phyloP scores from a whole-genome alignment of 1,140 invertebrate species.

The Limonius californicus region DNA sequence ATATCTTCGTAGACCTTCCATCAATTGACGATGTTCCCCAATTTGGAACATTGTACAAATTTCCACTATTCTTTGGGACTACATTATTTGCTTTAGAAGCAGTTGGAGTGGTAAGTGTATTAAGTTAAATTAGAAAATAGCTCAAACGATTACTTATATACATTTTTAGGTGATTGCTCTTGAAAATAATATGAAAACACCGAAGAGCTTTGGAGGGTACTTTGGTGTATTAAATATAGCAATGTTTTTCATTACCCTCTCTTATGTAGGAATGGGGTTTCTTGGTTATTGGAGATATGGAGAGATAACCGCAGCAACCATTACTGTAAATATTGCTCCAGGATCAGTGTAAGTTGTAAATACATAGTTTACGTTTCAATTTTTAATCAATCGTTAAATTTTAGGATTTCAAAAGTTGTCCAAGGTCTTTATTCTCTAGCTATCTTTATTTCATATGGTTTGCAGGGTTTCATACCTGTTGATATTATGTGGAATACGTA shows the following conservation, averaged over 20 bases:
- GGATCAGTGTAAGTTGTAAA: slow-evolving; percentile 53
- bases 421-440: slow-evolving; percentile 81
- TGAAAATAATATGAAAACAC: slow-evolving; percentile 82
- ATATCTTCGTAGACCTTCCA: slow-evolving; percentile 63
- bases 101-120: slow-evolving; percentile 71
- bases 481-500: slow-evolving; percentile 83
- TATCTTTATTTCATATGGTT: slow-evolving; percentile 85
- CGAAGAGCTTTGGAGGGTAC: slow-evolving; percentile 64
- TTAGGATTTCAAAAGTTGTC: slow-evolving; percentile 73
- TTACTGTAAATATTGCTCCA: slow-evolving; percentile 69
- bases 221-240: slow-evolving; percentile 76
- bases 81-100: slow-evolving; percentile 84
- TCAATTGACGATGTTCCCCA: slow-evolving; percentile 50
- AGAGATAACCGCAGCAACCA: slow-evolving; percentile 57
- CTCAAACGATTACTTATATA: no score
- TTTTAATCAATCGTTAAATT: neutral
- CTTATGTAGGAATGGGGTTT: slow-evolving; percentile 76
- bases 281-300: slow-evolving; percentile 81
- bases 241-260: slow-evolving; percentile 67
- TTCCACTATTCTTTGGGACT: slow-evolving; percentile 78
- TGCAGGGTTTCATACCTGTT: slow-evolving; percentile 94
- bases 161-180: slow-evolving; percentile 69
- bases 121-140: neutral
- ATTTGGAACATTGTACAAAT: slow-evolving; percentile 53
- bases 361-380: neutral